Percentiles rank a stretch among this genome's conserved stretches.
phyloP scores from a whole-genome alignment of 35 echinoderm and acorn worm species.

The Heliocidaris erythrogramma region DNA sequence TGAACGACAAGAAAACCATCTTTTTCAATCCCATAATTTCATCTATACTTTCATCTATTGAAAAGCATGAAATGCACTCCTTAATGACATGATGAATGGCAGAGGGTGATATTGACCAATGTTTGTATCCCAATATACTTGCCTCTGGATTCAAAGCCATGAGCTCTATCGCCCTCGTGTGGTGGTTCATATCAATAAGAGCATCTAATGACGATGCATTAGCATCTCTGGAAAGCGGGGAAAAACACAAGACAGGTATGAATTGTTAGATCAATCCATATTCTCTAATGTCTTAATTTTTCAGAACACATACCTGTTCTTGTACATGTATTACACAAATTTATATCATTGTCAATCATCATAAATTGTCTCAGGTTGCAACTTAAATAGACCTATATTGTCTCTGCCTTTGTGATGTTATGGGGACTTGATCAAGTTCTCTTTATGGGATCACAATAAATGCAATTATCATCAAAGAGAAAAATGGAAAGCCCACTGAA shows the following conservation, averaged over 20 bases:
- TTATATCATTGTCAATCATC: too few relatives aligned
- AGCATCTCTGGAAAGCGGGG: conserved; percentile 63
- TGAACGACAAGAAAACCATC: neutral
- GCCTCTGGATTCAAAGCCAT: conserved; percentile 81
- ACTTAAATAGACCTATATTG: too few relatives aligned
- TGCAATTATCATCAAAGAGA: too few relatives aligned
- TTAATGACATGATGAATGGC: neutral
- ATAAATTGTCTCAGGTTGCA: too few relatives aligned
- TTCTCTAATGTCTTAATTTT: too few relatives aligned
- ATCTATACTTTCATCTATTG: neutral
- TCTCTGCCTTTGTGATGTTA: too few relatives aligned
- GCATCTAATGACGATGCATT: conserved; percentile 77
- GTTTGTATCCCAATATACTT: neutral
- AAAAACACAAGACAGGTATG: neutral
- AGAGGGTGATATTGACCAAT: neutral
- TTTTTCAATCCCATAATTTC: neutral
- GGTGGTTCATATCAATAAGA: conserved; percentile 88
- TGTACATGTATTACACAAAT: too few relatives aligned
- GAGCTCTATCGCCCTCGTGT: conserved; percentile 86
- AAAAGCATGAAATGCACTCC: neutral
- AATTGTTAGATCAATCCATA: too few relatives aligned
- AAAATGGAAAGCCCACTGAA: too few relatives aligned
- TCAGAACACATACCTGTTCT: too few relatives aligned
- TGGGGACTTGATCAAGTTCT: too few relatives aligned
- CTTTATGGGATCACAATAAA: too few relatives aligned